These are phyloP conservation scores for Gobionotothen gibberifrons DNA, from an alignment of 2,797 vertebrate species.

Conservation along the genomic window DNA sequence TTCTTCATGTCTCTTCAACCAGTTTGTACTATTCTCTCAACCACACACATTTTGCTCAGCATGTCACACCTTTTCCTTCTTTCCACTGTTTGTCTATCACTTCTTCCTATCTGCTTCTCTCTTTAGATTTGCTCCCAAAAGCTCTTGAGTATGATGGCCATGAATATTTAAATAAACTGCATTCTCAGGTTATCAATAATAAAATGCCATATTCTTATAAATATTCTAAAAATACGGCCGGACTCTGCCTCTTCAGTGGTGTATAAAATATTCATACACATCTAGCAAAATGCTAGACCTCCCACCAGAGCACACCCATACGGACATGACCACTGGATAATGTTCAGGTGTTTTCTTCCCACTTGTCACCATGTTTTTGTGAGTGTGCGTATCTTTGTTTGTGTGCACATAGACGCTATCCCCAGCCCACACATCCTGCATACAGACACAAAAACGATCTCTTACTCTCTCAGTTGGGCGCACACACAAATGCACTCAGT, in stretches of 20 bases:
- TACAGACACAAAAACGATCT: slow-evolving; percentile 32
- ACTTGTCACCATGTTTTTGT: slow-evolving; percentile 30
- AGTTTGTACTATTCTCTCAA: neutral
- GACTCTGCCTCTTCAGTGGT: slow-evolving; percentile 68
- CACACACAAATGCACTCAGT: slow-evolving; percentile 30
- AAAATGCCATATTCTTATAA: slow-evolving; percentile 85
- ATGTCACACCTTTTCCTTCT: slow-evolving; percentile 10
- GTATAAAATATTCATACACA: slow-evolving; percentile 81
- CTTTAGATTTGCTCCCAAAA: slow-evolving; percentile 68
- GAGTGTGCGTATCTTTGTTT: slow-evolving; percentile 6
- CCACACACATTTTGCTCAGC: slow-evolving; percentile 5
- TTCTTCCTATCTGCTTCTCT: slow-evolving; percentile 46
- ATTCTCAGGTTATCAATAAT: slow-evolving; percentile 87
- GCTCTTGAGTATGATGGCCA: slow-evolving; percentile 70
- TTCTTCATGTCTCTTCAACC: neutral
- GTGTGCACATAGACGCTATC: neutral
- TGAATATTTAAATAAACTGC: slow-evolving; percentile 85
- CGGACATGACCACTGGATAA: slow-evolving; percentile 37
- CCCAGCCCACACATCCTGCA: slow-evolving; percentile 18
- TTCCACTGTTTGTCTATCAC: slow-evolving; percentile 35
- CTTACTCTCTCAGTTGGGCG: slow-evolving; percentile 24
- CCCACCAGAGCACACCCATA: slow-evolving; percentile 38
- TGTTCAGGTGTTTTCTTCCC: slow-evolving; percentile 51
- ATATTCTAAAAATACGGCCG: slow-evolving; percentile 86
- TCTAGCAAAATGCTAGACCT: slow-evolving; percentile 69